Conservation (phyloP, 30 jellyfish, hydroid and myxozoan genomes). For the Mastigias papua region DNA sequence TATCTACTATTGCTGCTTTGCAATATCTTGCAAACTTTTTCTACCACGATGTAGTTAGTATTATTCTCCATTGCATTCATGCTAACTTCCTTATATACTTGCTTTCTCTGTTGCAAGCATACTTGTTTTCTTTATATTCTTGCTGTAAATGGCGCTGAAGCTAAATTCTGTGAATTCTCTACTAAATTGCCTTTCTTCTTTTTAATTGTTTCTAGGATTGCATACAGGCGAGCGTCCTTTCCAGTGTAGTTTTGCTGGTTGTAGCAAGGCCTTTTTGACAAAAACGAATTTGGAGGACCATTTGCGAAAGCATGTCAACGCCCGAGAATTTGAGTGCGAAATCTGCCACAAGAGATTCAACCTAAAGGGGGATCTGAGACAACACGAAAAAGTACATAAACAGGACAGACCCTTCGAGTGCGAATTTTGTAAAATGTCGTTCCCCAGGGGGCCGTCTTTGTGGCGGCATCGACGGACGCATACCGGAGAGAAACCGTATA, state of each 20-base stretch:
- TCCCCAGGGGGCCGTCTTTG: conserved; percentile 78
- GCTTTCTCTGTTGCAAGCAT: too few species aligned
- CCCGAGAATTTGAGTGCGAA: conserved; percentile 74
- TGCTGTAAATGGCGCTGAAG: too few species aligned
- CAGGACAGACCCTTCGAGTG: conserved; percentile 78
- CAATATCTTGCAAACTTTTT: too few species aligned
- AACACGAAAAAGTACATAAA: conserved; percentile 77
- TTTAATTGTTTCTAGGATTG: conserved; percentile 5
- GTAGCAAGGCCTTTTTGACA: conserved; percentile 64
- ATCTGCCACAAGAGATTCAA: conserved; percentile 75
- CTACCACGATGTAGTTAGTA: too few species aligned
- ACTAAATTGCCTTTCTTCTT: too few species aligned
- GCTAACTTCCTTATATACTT: too few species aligned
- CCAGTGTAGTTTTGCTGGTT: conserved; percentile 57
- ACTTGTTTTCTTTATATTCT: too few species aligned
- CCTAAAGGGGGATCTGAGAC: conserved; percentile 72
- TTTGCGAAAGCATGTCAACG: conserved; percentile 76
- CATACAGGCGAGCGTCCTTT: conserved; percentile 89
- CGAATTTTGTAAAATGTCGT: conserved; percentile 78
- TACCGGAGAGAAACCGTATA: conserved; percentile 86
- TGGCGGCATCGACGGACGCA: conserved; percentile 89
- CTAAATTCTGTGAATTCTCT: neutral
- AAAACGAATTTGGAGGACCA: conserved; percentile 81
- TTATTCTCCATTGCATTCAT: too few species aligned
- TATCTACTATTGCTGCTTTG: too few species aligned